These are phyloP conservation scores for Galbula dea DNA, from an alignment of 2,113 vertebrate genomes.

Conservation along the genomic window DNA sequence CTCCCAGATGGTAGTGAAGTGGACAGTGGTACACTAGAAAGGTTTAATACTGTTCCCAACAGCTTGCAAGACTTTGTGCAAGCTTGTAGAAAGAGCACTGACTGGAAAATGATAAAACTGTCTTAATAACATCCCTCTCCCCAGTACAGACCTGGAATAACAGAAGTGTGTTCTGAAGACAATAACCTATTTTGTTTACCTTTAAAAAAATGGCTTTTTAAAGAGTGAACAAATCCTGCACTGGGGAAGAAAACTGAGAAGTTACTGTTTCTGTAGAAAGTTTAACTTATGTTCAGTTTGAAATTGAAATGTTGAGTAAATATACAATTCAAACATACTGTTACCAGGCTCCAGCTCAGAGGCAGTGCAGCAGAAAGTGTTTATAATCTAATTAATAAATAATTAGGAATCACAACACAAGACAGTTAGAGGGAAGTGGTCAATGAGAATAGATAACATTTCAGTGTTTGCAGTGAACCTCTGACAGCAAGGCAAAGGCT, in stretches of 20 bases:
- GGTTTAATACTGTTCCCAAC: not conserved
- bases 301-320: not conserved
- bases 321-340: not conserved
- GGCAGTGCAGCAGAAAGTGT: not conserved
- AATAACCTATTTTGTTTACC: not conserved
- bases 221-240: not conserved
- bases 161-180: not conserved
- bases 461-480: not conserved
- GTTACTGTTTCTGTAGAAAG: not conserved
- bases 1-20: not conserved
- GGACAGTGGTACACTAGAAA: not conserved
- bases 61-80: not conserved
- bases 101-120: not conserved
- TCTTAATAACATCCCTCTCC: not conserved
- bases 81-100: not conserved
- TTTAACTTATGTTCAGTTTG: not conserved
- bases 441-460: not conserved
- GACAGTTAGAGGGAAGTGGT: not conserved
- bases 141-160: not conserved
- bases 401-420: not conserved
- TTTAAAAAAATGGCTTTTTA: not conserved
- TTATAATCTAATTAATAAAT: conserved; percentile 34
- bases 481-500: not conserved
- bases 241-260: not conserved
- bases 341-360: not conserved